phyloP scores from a whole-genome alignment of 1,140 invertebrate species.

The Drosophila orena region DNA sequence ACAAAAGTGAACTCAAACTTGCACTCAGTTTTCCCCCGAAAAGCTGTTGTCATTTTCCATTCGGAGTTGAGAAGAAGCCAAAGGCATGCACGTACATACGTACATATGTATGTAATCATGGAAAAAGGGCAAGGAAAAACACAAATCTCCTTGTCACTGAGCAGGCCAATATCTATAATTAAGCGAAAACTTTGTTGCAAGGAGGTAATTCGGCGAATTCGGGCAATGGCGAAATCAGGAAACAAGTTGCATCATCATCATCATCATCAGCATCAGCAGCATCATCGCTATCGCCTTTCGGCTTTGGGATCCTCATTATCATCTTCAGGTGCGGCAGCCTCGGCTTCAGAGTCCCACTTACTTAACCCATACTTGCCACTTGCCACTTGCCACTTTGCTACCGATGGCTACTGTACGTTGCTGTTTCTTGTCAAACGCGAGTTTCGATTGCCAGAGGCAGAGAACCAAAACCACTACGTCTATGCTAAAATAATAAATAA shows the following conservation, averaged over 20 bases:
- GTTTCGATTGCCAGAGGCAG: slow-evolving; percentile 2
- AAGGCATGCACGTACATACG: too few species aligned
- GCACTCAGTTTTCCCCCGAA: slow-evolving; percentile 7
- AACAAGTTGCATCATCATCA: slow-evolving; percentile 63
- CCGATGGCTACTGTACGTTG: slow-evolving; percentile 23
- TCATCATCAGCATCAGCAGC: slow-evolving; percentile 46
- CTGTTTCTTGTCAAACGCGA: not conserved
- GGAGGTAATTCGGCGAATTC: slow-evolving; percentile 3
- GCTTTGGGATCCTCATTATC: slow-evolving; percentile 3
- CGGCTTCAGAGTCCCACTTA: slow-evolving; percentile 18
- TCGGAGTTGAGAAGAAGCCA: slow-evolving; percentile 4
- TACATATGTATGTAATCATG: slow-evolving; percentile 44
- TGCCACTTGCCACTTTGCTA: slow-evolving; percentile 33
- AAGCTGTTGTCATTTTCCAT: slow-evolving; percentile 40
- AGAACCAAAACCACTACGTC: too few species aligned
- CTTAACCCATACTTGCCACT: slow-evolving; percentile 12
- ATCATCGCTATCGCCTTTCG: slow-evolving; percentile 8
- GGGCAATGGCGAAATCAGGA: slow-evolving; percentile 58
- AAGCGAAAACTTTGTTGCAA: slow-evolving; percentile 48
- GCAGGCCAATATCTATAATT: slow-evolving; percentile 69
- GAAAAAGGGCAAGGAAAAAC: slow-evolving; percentile 16
- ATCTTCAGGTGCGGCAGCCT: slow-evolving; percentile 4
- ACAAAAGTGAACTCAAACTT: slow-evolving; percentile 28
- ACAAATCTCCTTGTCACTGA: slow-evolving; percentile 69
- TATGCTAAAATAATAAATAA: too few species aligned